Evolutionary conservation across 2,113 vertebrate species (phyloP), one percentile per base, ranked within the genome.

Genomic region (Sapajus apella): DNA sequence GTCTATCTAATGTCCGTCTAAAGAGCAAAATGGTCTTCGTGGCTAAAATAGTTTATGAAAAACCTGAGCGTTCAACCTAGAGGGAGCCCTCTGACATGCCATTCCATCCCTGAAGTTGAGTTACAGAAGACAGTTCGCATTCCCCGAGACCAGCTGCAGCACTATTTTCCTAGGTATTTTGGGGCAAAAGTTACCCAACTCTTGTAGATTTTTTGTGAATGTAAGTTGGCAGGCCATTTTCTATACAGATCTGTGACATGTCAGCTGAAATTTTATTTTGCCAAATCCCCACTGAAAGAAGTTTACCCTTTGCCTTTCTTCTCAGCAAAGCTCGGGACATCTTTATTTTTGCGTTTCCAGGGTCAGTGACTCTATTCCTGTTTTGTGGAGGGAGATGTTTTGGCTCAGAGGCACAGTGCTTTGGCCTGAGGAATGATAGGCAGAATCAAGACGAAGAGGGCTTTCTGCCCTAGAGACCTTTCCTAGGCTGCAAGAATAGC

Each of bases 71-170:
- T 96, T 97, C 94, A 94, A 96, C 98, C 98, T 98, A 98, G 98
- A 98, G 98, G 98, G 98, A 98, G 97, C 98, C 98, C 96, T 98
- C 97, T 95, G 96, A 98, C 95, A 72, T 94, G 95, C 91, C 87
- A 95, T 73, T 70, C 55, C 18, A 2, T 82, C 91, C 76, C 55
- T 77, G 76, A 81, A 70, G 77, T 17, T 82, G 80, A 75, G 40
- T 82, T 92, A 9, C 37, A 43, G 25, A 68, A 50, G 58, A 50
- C 23, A 68, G 50, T 43, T 64, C 50, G 27, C 7, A 2, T 58
- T 75, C 47, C 32, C 50, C 21, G 61, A 61, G 70, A 11, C 35
- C 32, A 23, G 30, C 68, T 76, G 35, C 37, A 77, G 35, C 17
- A 4, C 90, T 85, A 23, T 86, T 50, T 93, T 90, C 76, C 75